Evolutionary conservation across 2,888 invertebrate genomes (phyloP), one percentile per base, ranked within the genome.

Genomic region (Doris montereyensis): DNA sequence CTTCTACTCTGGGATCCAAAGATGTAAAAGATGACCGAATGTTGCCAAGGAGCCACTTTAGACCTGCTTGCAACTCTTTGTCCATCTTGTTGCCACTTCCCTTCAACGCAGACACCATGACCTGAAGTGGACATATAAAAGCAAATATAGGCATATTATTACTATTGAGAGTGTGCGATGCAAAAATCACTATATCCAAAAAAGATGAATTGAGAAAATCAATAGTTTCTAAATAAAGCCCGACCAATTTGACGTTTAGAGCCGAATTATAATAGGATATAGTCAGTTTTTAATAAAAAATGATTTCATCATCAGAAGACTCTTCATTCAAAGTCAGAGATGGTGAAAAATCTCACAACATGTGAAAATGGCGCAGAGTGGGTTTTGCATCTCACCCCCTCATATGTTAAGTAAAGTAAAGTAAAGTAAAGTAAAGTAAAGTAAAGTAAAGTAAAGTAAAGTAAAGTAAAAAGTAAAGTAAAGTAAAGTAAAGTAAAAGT

Each of bases 41-140:
- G 81, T 94, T 94, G 86, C 94, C 94, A 30, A 95, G 90, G 17
- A 96, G 91, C 96, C 96, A 93, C 86, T 88, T 89, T 88, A 95
- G 86, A 1, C 91, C 91, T 13, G 81, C 76, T 34, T 84, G 84
- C 8, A 96, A 93, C 0, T 94, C 94, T 0, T 93, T 93, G 86
- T 95, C 95, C 79, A 94, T 92, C 90, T 94, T 94, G 1, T 92
- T 91, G 74, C 93, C 93, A 13, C 86, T 86, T 13, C 90, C 88
- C 32, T 90, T 92, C 3, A 90, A 86, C 0, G 92, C 92, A 41
- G 91, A 89, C 75, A 91, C 91, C 4, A 90, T 88, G 84, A 96
- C 96, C 92, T 92, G 81, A 8, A 83, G 79, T 8, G 21, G 21
- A 72, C 2, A 72, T 30, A 13, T 13, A 65, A 21, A 24, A 24